Conservation (phyloP, 2,113 vertebrate species). For the Nothobranchius furzeri region DNA sequence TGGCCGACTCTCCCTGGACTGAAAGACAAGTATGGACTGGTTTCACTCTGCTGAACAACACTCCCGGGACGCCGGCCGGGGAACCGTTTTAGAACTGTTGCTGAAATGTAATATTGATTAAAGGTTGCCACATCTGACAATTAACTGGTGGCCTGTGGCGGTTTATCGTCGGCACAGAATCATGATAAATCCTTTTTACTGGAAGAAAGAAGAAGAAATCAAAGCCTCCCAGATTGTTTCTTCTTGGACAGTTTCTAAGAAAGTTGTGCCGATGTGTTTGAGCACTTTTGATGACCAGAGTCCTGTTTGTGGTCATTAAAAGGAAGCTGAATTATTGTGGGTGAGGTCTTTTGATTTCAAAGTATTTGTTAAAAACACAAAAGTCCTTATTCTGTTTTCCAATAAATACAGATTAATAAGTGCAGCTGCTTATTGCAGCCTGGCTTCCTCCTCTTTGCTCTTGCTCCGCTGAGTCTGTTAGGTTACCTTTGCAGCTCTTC, state of each 20-base stretch:
- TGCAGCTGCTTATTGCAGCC: not conserved
- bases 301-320: not conserved
- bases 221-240: conserved; percentile 1
- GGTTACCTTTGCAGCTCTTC: conserved; percentile 26
- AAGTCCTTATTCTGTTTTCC: not conserved
- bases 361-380: not conserved
- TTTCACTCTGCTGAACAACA: conserved; percentile 40
- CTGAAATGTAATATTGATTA: conserved; percentile 19
- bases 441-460: not conserved
- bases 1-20: conserved; percentile 44
- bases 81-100: conserved; percentile 48
- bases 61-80: conserved; percentile 47
- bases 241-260: not conserved
- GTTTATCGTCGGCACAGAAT: conserved; percentile 4
- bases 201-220: not conserved
- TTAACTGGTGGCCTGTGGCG: conserved; percentile 65
- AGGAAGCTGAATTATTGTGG: not conserved
- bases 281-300: not conserved
- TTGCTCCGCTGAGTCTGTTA: conserved; percentile 20
- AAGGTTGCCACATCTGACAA: conserved; percentile 52
- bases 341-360: no score
- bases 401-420: not conserved
- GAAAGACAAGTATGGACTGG: conserved; percentile 76
- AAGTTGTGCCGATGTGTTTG: not conserved
- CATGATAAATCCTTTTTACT: conserved; percentile 29